Percentiles rank a stretch among this genome's conserved stretches.
Conservation (phyloP, 2,797 vertebrate species). For the Typhlichthys eigenmanni region DNA sequence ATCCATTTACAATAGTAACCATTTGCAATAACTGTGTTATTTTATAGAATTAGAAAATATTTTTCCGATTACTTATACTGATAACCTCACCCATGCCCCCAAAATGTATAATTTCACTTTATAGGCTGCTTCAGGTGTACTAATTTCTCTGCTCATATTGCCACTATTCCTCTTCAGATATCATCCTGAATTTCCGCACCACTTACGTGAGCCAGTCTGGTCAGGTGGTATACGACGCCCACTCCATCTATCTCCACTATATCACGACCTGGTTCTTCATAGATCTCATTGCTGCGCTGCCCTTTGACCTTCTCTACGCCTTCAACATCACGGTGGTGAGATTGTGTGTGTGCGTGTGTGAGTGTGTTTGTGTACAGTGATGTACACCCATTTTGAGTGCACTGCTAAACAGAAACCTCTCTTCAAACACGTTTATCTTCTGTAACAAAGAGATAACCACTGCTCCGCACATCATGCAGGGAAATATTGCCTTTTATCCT, state of each 20-base stretch:
- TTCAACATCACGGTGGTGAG: slow-evolving; percentile 96
- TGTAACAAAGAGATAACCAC: background rate
- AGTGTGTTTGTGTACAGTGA: background rate
- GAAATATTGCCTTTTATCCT: background rate
- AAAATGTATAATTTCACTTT: too few species aligned
- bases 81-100: too few species aligned
- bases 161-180: slow-evolving; percentile 76
- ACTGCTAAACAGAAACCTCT: background rate
- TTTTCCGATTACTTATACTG: too few species aligned
- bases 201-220: slow-evolving; percentile 94
- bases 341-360: slow-evolving; percentile 4
- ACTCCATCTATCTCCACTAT: slow-evolving; percentile 93
- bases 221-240: slow-evolving; percentile 90
- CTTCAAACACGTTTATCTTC: background rate
- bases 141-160: background rate
- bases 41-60: too few species aligned
- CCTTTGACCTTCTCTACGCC: slow-evolving; percentile 94
- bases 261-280: slow-evolving; percentile 95
- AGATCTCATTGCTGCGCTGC: slow-evolving; percentile 92
- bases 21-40: too few species aligned
- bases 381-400: background rate
- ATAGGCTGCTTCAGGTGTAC: too few species aligned
- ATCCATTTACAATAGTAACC: too few species aligned
- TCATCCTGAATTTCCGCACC: slow-evolving; percentile 93
- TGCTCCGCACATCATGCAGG: too few species aligned